These are phyloP conservation scores for Trissolcus brochymenae DNA, from an alignment of 2,888 invertebrate genomes.

Conservation along the genomic window DNA sequence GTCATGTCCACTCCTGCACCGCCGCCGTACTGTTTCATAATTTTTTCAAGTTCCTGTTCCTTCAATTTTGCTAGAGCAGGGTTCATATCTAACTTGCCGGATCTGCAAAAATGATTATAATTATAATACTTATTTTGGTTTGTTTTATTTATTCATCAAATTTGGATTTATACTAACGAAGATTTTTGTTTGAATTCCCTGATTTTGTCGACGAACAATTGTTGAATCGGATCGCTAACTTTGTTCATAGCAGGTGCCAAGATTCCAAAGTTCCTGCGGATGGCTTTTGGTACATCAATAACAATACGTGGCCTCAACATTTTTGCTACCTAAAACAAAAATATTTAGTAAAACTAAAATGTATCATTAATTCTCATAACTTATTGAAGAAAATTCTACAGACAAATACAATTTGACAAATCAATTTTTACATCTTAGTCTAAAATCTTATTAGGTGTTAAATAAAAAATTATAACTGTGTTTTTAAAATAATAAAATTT, in stretches of 20 bases:
- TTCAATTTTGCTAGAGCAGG: constrained; percentile 86
- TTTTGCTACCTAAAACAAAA: constrained; percentile 32
- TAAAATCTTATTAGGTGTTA: too few species aligned
- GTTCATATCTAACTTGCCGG: constrained; percentile 88
- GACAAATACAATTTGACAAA: not conserved
- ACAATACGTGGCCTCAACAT: constrained; percentile 69
- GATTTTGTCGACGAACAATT: constrained; percentile 94
- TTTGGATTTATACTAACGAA: constrained; percentile 80
- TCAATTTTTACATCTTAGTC: too few species aligned
- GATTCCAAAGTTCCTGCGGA: constrained; percentile 84
- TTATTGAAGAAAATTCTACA: too few species aligned
- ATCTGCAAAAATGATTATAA: constrained; percentile 77
- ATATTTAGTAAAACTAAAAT: not conserved
- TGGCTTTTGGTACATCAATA: constrained; percentile 64
- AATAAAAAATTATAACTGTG: not conserved
- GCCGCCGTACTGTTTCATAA: constrained; percentile 87
- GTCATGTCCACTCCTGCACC: constrained; percentile 89
- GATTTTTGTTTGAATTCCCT: constrained; percentile 92
- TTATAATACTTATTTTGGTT: not conserved
- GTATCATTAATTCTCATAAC: not conserved
- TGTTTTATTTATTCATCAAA: not conserved
- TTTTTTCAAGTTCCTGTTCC: constrained; percentile 87
- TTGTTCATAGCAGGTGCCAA: constrained; percentile 83
- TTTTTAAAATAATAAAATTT: not conserved
- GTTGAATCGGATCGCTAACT: constrained; percentile 92